These are phyloP conservation scores for Brachylomia viminalis DNA, from an alignment of 2,888 invertebrate genomes.

Conservation along the genomic window DNA sequence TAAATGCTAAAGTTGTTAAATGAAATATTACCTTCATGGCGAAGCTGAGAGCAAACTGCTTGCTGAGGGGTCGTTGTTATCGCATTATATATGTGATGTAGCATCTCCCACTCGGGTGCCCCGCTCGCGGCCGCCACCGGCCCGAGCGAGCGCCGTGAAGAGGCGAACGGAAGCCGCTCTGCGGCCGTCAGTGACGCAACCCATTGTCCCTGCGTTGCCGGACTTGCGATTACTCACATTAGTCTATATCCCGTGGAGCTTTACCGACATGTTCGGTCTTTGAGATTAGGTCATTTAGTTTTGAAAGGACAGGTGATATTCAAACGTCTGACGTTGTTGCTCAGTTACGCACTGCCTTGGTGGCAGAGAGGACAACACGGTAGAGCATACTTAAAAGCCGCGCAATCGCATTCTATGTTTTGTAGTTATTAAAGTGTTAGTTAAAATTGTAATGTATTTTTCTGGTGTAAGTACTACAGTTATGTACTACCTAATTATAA, in stretches of 20 bases:
- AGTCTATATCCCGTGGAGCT: conserved; percentile 37
- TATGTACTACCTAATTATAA: background rate
- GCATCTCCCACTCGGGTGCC: conserved; percentile 83
- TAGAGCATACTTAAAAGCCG: background rate
- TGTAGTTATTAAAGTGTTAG: background rate
- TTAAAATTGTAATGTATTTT: background rate
- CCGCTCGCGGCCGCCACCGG: conserved; percentile 68
- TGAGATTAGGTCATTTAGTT: conserved; percentile 1
- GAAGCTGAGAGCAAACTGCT: conserved; percentile 86
- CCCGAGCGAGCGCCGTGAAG: conserved; percentile 78
- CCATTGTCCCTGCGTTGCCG: conserved; percentile 80
- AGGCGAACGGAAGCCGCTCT: conserved; percentile 85
- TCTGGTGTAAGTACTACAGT: background rate
- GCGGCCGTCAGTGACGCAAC: conserved; percentile 82
- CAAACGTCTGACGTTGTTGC: background rate
- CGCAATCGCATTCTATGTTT: background rate
- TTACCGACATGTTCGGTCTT: conserved; percentile 20
- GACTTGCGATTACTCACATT: conserved; percentile 45
- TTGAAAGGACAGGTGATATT: background rate
- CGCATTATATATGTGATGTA: conserved; percentile 84
- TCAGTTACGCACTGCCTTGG: background rate
- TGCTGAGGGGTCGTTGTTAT: conserved; percentile 80
- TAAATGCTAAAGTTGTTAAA: conserved; percentile 39
- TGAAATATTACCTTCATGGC: conserved; percentile 85
- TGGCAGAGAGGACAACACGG: background rate